Percentiles rank a stretch among this genome's conserved stretches.
phyloP scores from a whole-genome alignment of 2,888 invertebrate species.

The Corythucha ciliata region DNA sequence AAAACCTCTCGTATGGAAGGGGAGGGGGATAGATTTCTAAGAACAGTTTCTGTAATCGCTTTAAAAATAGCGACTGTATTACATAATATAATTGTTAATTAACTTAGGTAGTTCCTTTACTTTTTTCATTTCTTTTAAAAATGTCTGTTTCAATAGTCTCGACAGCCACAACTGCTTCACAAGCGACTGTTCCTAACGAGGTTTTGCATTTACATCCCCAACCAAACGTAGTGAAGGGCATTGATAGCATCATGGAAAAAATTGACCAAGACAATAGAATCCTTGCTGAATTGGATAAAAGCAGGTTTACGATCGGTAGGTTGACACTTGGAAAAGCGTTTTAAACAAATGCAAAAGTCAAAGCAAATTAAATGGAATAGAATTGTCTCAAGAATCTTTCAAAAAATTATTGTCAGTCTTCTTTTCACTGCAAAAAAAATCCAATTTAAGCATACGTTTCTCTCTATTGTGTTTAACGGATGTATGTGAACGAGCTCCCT shows the following conservation, averaged over 20 bases:
- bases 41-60: no score
- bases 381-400: background rate
- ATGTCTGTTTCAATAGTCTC: no score
- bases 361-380: background rate
- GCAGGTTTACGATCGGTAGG: conserved; percentile 53
- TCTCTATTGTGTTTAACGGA: background rate
- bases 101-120: no score
- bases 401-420: background rate
- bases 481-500: background rate
- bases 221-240: conserved; percentile 51
- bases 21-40: no score
- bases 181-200: no score
- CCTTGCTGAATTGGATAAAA: conserved; percentile 80
- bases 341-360: background rate
- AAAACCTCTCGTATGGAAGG: no score
- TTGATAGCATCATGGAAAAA: conserved; percentile 90
- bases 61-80: no score
- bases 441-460: no score
- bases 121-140: no score
- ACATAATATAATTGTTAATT: no score
- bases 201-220: conserved; percentile 28
- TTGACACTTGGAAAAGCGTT: conserved; percentile 6
- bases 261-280: conserved; percentile 82
- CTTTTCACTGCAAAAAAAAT: no score
- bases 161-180: no score